These are phyloP conservation scores for Lepidochitona cinerea DNA, from an alignment of 2,888 invertebrate genomes.

Conservation along the genomic window DNA sequence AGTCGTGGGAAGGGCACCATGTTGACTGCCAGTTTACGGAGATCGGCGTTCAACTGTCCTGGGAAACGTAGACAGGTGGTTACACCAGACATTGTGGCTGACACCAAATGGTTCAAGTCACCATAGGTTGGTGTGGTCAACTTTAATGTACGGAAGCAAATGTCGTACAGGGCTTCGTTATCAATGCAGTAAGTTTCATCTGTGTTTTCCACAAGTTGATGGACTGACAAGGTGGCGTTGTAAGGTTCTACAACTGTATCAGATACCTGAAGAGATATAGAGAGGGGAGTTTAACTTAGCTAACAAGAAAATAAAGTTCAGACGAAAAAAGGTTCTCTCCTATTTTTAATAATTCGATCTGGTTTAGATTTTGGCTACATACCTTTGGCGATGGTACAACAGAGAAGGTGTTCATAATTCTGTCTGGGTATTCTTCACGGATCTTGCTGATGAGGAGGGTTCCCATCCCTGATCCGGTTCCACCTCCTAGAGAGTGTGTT, in stretches of 20 bases:
- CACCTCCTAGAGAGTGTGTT: not conserved
- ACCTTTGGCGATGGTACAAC: slow-evolving; percentile 75
- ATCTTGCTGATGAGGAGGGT: not conserved
- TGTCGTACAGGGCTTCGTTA: slow-evolving; percentile 91
- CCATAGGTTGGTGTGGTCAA: not conserved
- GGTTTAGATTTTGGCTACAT: too few species aligned
- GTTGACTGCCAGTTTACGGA: not conserved
- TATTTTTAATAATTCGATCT: too few species aligned
- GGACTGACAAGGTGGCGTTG: slow-evolving; percentile 86
- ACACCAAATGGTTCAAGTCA: not conserved
- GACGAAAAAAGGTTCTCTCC: too few species aligned
- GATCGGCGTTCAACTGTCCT: slow-evolving; percentile 69
- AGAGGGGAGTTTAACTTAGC: too few species aligned
- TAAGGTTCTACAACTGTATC: slow-evolving; percentile 82
- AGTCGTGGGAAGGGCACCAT: not conserved
- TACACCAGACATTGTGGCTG: slow-evolving; percentile 72
- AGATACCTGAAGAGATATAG: slow-evolving; percentile 78
- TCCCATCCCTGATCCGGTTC: not conserved
- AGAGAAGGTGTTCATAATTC: not conserved
- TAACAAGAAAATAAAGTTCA: too few species aligned
- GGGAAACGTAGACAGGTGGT: slow-evolving; percentile 92
- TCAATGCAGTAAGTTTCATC: slow-evolving; percentile 79
- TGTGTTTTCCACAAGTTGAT: not conserved
- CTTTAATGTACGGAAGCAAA: slow-evolving; percentile 86
- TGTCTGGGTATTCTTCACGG: not conserved